Conservation (phyloP, 2,888 invertebrate species). For the Imbricaverruca yamaguchii region DNA sequence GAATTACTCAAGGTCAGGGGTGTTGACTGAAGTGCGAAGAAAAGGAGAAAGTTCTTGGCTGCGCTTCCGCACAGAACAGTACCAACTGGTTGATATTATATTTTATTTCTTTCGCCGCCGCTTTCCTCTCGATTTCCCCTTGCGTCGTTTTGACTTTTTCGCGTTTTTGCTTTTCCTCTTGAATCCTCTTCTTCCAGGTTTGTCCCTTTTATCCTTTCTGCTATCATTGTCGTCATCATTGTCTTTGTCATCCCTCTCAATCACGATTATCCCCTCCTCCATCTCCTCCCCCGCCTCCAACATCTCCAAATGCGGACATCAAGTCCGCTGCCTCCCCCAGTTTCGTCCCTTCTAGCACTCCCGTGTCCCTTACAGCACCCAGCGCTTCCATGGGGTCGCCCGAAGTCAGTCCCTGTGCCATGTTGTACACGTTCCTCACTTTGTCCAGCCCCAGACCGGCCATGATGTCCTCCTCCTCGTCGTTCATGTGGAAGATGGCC, state of each 20-base stretch:
- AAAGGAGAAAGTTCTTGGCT: no score
- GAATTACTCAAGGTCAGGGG: no score
- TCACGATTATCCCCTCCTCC: neutral
- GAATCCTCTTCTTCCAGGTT: no score
- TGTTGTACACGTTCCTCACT: neutral
- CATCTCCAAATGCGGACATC: neutral
- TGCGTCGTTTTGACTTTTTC: no score
- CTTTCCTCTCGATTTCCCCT: no score
- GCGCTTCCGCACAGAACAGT: no score
- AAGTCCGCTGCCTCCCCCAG: neutral
- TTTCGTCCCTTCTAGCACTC: neutral
- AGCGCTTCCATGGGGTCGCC: neutral
- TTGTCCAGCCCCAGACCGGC: neutral
- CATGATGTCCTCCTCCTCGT: conserved; percentile 13
- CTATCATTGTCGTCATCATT: neutral
- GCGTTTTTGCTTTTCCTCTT: no score
- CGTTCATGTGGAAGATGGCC: conserved; percentile 16
- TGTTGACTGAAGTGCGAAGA: no score
- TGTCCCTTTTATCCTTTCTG: neutral
- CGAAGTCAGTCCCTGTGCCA: neutral
- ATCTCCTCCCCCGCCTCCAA: neutral
- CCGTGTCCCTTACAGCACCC: neutral
- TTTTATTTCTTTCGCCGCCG: no score
- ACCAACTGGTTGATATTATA: no score
- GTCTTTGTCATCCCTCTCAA: neutral